Evolutionary conservation across 1,140 invertebrate genomes (phyloP), one percentile per base, ranked within the genome.

Genomic region (Philopotamus ludificatus): DNA sequence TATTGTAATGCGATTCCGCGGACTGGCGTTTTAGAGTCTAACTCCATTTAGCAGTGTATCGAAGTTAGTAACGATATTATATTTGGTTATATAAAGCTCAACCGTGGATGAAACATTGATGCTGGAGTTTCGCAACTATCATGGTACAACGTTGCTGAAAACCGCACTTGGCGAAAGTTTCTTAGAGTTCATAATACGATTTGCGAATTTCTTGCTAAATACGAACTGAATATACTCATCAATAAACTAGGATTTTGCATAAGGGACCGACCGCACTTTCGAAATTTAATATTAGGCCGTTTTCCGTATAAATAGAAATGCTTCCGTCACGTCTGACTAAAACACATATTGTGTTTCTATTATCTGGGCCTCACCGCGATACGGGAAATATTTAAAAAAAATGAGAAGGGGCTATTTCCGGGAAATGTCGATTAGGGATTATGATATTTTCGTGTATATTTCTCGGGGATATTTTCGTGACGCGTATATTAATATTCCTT

Each of bases 401-500:
- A 34, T 34, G 28, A 7, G 28, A 34, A 12, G 28, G 12, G 28
- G 12, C 28, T 4, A 34, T 34, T 34, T 34, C 28, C 28, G 28
- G 4, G 12, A 4, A 34, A 34, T 34, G 28, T 26, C 23, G 23
- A 26, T 53, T 22, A 53, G 18, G 8, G 23, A 4, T 26, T 26
- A 39, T 28, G 54, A 50, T 50, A 50, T 50, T 50, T 34, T 12
- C 28, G 4, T 34, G 28, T 34, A 34, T n/a, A n/a, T 34, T 34
- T 50, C 20, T 9, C 47, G n/a, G 47, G 16, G 16, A 12, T 50
- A 50, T 50, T 21, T n/a, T 50, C 47, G 47, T 21, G 47, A 50
- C 47, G 22, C 20, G 16, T 21, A 42, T 39, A 57, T 57, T 57
- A 57, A 57, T 57, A 57, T 57, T 57, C 54, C 34, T 57, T 57